phyloP scores from a whole-genome alignment of 2,797 vertebrate genomes.

The Antennarius maculatus region DNA sequence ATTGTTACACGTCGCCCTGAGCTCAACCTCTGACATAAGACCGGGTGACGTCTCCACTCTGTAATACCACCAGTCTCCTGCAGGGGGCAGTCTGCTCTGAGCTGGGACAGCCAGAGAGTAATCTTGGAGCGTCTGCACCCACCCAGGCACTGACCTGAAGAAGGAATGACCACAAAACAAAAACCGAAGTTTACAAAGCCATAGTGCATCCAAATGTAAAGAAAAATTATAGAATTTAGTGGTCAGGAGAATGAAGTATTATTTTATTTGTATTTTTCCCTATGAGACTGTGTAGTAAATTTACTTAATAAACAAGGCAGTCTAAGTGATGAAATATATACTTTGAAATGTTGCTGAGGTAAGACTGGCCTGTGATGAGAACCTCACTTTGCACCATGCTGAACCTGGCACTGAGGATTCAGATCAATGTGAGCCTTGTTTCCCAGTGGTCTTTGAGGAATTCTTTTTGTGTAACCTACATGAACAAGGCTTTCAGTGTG shows the following conservation, averaged over 20 bases:
- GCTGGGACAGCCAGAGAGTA: neutral
- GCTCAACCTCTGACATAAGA: neutral
- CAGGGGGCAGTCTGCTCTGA: slow-evolving; percentile 39
- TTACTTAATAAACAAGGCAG: neutral
- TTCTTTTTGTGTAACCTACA: slow-evolving; percentile 47
- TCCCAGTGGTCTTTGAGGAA: slow-evolving; percentile 45
- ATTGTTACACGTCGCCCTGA: neutral
- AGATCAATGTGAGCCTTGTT: slow-evolving; percentile 51
- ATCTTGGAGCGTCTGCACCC: slow-evolving; percentile 1
- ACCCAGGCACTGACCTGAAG: neutral
- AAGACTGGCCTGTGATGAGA: neutral
- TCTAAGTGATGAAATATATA: slow-evolving; percentile 4
- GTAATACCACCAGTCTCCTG: slow-evolving; percentile 43
- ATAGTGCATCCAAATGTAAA: no score
- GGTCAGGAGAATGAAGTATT: neutral
- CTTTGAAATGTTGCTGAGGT: neutral
- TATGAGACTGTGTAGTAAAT: neutral
- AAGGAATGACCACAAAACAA: neutral
- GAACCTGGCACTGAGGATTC: slow-evolving; percentile 47
- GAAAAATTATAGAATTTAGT: no score
- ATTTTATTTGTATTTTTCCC: neutral
- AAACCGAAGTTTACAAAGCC: neutral
- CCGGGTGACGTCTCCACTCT: neutral
- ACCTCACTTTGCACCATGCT: slow-evolving; percentile 29
- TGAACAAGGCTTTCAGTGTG: slow-evolving; percentile 50